Evolutionary conservation across 2,797 vertebrate species (phyloP), one percentile per base, ranked within the genome.

Genomic region (Chrysocyon brachyurus): DNA sequence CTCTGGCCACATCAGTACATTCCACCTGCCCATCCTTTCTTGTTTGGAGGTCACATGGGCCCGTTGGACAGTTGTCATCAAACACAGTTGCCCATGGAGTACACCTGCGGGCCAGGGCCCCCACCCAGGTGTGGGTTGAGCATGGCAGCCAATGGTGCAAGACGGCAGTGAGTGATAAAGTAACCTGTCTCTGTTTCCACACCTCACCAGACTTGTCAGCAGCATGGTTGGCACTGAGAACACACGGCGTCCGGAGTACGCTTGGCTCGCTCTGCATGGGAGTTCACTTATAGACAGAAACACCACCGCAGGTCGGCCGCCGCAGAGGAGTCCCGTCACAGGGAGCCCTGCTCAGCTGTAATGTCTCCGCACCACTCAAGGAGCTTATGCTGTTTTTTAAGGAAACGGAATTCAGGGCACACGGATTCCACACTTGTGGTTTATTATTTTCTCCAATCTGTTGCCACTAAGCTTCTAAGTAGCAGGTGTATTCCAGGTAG

Each of bases 81-180:
- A 75, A 57, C 59, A 73, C 79, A 83, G 82, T 36, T 90, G 84
- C 94, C 85, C 63, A 3, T 36, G 46, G 31, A 90, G 90, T 2
- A 72, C 0, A 2, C 12, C 46, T 10, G 3, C 0, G 77, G n/a
- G 72, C 56, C 28, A 11, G 68, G 77, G 21, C 75, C 52, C 87
- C 28, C 86, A 87, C 56, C 52, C 49, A 57, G 84, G 49, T 88
- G 85, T 52, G 83, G 56, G 15, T 79, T 31, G 28, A 75, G 94
- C 12, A 72, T 61, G 9, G 77, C 72, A 84, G 64, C 21, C 70
- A 26, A 2, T 31, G 91, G 59, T 63, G 57, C 77, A 33, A 61
- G 90, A 59, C 12, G 90, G 89, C 94, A 90, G 28, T 36, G 96
- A 86, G 97, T 84, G 84, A 83, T 16, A 24, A 93, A 64, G 5